Conservation (phyloP, 2,888 invertebrate species). For the Ophraella communa region DNA sequence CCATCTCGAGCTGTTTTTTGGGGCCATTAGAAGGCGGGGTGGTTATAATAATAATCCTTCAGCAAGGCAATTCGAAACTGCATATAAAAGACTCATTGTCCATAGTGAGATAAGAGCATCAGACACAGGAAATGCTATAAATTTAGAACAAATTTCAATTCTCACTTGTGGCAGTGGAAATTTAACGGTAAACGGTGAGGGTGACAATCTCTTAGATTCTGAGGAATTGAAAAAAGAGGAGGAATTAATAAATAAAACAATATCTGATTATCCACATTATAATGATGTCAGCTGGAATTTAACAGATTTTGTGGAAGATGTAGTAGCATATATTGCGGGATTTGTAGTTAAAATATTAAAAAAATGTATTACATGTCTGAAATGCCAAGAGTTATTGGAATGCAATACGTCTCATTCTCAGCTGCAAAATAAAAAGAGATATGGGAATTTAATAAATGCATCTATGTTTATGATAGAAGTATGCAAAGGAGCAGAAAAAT, state of each 20-base stretch:
- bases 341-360: not conserved
- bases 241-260: not conserved
- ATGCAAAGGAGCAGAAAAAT: not conserved
- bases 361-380: not conserved
- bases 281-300: not conserved
- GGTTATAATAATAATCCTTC: slow-evolving; percentile 33
- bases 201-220: not conserved
- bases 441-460: not conserved
- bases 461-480: not conserved
- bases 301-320: not conserved
- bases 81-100: slow-evolving; percentile 36
- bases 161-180: not conserved
- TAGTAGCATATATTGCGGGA: not conserved
- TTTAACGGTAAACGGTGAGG: not conserved
- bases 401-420: too few species aligned
- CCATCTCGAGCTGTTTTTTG: not conserved
- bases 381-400: not conserved
- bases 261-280: not conserved
- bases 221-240: not conserved
- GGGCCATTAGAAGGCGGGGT: too few species aligned
- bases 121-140: slow-evolving; percentile 9
- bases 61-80: slow-evolving; percentile 28
- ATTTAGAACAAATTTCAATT: not conserved
- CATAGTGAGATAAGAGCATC: slow-evolving; percentile 21
- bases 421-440: not conserved